A percentile compares a stretch with the other conserved stretches of the same genome.
Conservation (phyloP, 2,113 vertebrate genomes). For the Phoenicopterus ruber region DNA sequence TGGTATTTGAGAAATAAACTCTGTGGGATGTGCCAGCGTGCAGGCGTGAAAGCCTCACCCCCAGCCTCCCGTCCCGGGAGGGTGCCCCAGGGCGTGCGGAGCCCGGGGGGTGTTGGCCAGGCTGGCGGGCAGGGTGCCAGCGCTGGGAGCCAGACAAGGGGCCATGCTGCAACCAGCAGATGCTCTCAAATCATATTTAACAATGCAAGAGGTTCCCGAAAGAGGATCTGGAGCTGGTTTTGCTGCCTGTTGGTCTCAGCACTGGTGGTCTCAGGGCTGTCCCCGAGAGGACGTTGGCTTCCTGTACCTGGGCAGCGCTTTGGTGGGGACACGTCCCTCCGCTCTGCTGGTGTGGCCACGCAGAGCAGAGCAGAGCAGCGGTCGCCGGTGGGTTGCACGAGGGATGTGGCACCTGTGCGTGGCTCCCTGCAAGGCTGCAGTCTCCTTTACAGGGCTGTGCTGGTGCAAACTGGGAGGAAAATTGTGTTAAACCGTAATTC, state of each 20-base stretch:
- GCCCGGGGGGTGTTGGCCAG: too few relatives aligned
- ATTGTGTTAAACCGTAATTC: neutral
- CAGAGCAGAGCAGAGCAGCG: neutral
- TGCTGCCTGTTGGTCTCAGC: neutral
- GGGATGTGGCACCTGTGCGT: neutral
- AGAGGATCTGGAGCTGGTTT: neutral
- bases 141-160: neutral
- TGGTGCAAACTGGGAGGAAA: neutral
- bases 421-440: neutral
- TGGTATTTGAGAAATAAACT: neutral
- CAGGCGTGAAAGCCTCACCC: neutral
- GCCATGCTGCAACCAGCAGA: neutral
- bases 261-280: neutral
- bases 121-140: neutral
- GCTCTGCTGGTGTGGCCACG: neutral
- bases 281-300: neutral
- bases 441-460: neutral
- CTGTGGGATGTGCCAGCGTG: neutral
- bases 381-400: neutral
- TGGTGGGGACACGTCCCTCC: rapidly evolving
- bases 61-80: neutral
- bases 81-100: neutral
- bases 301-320: neutral
- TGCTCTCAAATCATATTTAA: neutral
- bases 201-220: neutral